These are phyloP conservation scores for Otus sunia DNA, from an alignment of 2,113 vertebrate species.

Conservation along the genomic window DNA sequence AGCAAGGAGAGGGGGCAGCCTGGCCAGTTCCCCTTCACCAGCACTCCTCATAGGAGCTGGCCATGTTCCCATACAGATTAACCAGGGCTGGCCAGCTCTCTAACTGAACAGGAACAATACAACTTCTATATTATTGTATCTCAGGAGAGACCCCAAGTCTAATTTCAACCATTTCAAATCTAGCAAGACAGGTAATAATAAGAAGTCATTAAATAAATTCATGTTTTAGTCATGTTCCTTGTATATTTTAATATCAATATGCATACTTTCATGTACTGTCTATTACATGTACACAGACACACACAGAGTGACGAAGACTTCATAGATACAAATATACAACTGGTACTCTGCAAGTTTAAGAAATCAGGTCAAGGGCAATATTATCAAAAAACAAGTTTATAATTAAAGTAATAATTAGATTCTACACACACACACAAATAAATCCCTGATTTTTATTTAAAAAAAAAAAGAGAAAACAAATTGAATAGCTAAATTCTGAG, in stretches of 20 bases:
- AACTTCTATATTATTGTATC: neutral
- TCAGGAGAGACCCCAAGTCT: neutral
- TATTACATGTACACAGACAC: neutral
- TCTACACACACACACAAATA: neutral
- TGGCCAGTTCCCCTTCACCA: neutral
- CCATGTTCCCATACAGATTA: neutral
- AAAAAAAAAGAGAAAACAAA: neutral
- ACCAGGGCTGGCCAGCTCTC: neutral
- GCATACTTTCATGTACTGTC: neutral
- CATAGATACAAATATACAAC: neutral
- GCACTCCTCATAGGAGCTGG: neutral
- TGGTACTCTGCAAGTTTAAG: neutral
- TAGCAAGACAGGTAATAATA: neutral
- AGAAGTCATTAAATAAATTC: neutral
- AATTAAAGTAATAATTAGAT: constrained; percentile 28
- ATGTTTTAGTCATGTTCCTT: neutral
- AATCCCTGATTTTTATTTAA: neutral
- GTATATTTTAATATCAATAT: neutral
- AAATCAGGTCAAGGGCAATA: neutral
- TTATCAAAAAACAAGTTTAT: constrained; percentile 10
- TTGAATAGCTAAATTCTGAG: neutral
- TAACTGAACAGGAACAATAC: neutral
- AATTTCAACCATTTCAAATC: neutral
- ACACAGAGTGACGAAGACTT: neutral
- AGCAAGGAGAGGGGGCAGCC: neutral